Percentiles rank a stretch among this genome's conserved stretches.
Evolutionary conservation across 1,140 invertebrate species (phyloP).

Genomic region (Hyposmocoma kahamanoa): DNA sequence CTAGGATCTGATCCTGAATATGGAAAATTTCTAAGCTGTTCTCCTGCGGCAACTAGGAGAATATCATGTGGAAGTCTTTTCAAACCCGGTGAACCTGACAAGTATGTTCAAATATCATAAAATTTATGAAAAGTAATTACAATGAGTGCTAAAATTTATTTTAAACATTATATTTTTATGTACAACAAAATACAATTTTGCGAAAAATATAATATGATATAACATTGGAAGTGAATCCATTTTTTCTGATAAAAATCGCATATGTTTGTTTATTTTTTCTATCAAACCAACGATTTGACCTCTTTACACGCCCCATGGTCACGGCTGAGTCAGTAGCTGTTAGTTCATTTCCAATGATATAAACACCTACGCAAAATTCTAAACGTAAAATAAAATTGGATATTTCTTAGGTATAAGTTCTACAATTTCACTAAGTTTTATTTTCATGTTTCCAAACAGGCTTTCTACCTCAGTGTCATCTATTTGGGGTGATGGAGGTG

Average conservation of each 20-base stretch:
- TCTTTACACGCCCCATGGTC: too few relatives aligned
- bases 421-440: too few relatives aligned
- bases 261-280: not conserved
- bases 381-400: too few relatives aligned
- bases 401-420: too few relatives aligned
- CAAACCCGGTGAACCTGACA: slow-evolving; percentile 77
- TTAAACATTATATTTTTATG: too few relatives aligned
- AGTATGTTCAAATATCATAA: slow-evolving; percentile 59
- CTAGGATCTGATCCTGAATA: slow-evolving; percentile 76
- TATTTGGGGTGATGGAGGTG: slow-evolving; percentile 68
- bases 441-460: slow-evolving; percentile 25
- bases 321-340: too few relatives aligned
- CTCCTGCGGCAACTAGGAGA: slow-evolving; percentile 83
- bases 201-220: not conserved
- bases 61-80: slow-evolving; percentile 86
- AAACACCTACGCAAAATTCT: too few relatives aligned
- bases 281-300: not conserved
- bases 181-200: not conserved
- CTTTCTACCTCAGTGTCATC: slow-evolving; percentile 71
- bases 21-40: slow-evolving; percentile 76
- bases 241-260: too few relatives aligned
- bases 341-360: too few relatives aligned
- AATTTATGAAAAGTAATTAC: not conserved
- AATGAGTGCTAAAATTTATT: too few relatives aligned
- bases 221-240: not conserved